phyloP scores from a whole-genome alignment of 1,140 invertebrate genomes.

The Platyscapa corneri region DNA sequence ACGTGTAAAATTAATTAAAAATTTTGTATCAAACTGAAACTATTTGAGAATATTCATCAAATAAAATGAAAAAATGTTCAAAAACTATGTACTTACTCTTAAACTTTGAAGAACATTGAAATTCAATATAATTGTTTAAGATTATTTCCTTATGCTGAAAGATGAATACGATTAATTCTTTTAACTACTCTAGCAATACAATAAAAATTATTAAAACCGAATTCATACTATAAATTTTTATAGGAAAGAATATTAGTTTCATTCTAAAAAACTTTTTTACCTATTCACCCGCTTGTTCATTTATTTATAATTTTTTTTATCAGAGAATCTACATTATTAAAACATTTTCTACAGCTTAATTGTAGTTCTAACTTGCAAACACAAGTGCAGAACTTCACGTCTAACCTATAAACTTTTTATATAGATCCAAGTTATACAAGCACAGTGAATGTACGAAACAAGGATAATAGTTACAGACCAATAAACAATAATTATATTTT shows the following conservation, averaged over 20 bases:
- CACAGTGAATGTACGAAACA: too few species aligned
- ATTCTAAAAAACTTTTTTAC: not conserved
- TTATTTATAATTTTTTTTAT: not conserved
- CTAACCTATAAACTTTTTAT: not conserved
- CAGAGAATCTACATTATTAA: too few species aligned
- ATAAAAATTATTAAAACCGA: not conserved
- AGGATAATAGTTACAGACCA: too few species aligned
- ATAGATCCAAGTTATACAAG: too few species aligned
- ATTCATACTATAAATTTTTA: not conserved
- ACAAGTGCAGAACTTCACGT: not conserved
- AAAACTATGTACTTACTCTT: not conserved
- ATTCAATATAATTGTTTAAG: not conserved
- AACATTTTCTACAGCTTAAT: too few species aligned
- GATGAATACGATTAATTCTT: too few species aligned
- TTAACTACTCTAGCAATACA: not conserved
- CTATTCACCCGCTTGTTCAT: not conserved
- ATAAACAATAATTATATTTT: too few species aligned
- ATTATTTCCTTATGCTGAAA: too few species aligned
- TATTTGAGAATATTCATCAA: not conserved
- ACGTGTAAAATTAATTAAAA: not conserved
- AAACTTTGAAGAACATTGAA: not conserved
- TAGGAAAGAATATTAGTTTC: not conserved
- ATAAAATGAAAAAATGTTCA: too few species aligned
- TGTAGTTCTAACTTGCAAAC: too few species aligned
- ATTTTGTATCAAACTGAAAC: not conserved